Percentiles rank a stretch among this genome's conserved stretches.
phyloP scores from a whole-genome alignment of 2,888 invertebrate genomes.

The Apamea epomidion region DNA sequence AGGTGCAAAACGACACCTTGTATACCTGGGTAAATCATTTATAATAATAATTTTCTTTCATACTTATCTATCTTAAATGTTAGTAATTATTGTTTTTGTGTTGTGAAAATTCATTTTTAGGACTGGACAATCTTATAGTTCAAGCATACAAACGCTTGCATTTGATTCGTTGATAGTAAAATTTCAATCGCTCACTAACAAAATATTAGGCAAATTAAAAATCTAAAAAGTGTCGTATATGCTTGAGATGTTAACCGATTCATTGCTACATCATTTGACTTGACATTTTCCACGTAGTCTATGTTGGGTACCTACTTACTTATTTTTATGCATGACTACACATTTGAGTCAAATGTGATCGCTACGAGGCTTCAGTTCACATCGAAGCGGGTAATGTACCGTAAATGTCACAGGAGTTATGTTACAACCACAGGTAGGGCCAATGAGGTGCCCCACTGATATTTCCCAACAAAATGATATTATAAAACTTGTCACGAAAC shows the following conservation, averaged over 20 bases:
- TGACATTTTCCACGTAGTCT: constrained; percentile 38
- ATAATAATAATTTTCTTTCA: background rate
- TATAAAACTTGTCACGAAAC: background rate
- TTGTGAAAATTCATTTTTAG: background rate
- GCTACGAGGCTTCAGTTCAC: constrained; percentile 37
- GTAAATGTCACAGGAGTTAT: constrained; percentile 58
- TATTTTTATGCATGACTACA: constrained; percentile 46
- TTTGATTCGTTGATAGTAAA: background rate
- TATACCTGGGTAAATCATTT: background rate
- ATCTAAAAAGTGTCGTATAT: constrained; percentile 2
- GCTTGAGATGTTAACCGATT: constrained; percentile 41
- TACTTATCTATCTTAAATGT: background rate
- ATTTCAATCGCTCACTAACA: constrained; percentile 3
- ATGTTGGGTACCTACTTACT: background rate
- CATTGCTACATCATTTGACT: constrained; percentile 28
- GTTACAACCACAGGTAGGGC: constrained; percentile 48
- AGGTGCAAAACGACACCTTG: no score
- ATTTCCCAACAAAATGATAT: background rate
- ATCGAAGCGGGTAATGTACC: constrained; percentile 45
- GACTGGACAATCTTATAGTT: background rate
- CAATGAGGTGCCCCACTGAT: constrained; percentile 1
- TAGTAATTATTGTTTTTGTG: background rate
- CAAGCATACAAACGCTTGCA: background rate
- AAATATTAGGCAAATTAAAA: constrained; percentile 20
- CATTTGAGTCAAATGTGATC: constrained; percentile 38